phyloP scores from a whole-genome alignment of 2,888 invertebrate species.

The Tuta absoluta region DNA sequence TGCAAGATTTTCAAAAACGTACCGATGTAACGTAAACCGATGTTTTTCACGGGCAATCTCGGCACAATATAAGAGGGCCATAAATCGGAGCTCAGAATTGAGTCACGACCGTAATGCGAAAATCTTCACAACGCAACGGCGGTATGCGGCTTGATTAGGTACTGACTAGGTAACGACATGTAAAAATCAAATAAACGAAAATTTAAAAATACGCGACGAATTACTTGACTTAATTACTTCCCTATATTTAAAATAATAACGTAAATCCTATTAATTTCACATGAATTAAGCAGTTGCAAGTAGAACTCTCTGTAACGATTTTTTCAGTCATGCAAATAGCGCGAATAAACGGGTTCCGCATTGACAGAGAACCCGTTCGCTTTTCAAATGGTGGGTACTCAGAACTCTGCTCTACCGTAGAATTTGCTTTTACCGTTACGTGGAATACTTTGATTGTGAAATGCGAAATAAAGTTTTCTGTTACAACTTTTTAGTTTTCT shows the following conservation, averaged over 20 bases:
- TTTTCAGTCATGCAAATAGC: constrained; percentile 5
- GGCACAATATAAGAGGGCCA: not conserved
- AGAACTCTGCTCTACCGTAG: not conserved
- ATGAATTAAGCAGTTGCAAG: not conserved
- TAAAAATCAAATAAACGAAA: not conserved
- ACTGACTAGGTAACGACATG: not conserved
- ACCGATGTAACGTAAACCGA: too few species aligned
- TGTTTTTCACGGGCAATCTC: not conserved
- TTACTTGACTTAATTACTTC: too few species aligned
- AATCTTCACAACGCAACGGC: not conserved
- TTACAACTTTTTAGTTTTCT: not conserved
- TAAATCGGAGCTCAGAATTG: not conserved
- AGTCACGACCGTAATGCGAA: not conserved
- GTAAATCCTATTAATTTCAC: not conserved
- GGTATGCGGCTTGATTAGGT: not conserved
- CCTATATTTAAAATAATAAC: too few species aligned
- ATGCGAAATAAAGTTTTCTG: not conserved
- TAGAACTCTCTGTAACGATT: not conserved
- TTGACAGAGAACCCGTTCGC: constrained; percentile 1
- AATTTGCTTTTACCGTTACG: not conserved
- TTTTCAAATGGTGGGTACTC: not conserved
- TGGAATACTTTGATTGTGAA: constrained; percentile 8
- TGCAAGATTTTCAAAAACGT: too few species aligned
- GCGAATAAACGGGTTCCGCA: not conserved
- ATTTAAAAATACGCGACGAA: too few species aligned